phyloP scores from a whole-genome alignment of 2,888 invertebrate species.

The Aethes cnicana region DNA sequence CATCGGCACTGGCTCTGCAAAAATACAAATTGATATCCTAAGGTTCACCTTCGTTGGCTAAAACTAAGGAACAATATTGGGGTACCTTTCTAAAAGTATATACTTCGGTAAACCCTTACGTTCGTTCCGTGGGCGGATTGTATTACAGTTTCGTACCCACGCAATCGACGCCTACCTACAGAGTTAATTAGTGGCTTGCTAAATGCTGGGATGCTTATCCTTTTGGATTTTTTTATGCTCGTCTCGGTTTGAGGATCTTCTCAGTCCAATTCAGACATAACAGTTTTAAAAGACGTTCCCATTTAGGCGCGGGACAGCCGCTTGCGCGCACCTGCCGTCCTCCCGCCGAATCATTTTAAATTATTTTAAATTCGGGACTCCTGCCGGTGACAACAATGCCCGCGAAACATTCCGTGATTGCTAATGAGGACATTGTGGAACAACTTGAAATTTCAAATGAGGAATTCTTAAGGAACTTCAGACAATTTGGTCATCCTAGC shows the following conservation, averaged over 20 bases:
- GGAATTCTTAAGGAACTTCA: constrained; percentile 25
- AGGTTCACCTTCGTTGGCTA: no score
- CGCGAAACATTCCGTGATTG: constrained; percentile 74
- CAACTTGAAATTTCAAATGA: constrained; percentile 50
- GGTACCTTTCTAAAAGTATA: no score
- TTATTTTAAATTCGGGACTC: constrained; percentile 68
- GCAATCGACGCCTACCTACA: background rate
- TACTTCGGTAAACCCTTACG: no score
- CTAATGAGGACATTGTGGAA: constrained; percentile 76
- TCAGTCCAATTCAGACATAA: constrained; percentile 35
- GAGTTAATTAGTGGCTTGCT: background rate
- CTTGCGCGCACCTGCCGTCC: constrained; percentile 59
- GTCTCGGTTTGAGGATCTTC: background rate
- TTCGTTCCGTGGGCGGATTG: no score
- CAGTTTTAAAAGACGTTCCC: constrained; percentile 46
- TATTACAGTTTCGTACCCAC: no score
- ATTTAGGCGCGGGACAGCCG: constrained; percentile 37
- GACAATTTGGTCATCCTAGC: constrained; percentile 20
- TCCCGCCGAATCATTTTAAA: constrained; percentile 60
- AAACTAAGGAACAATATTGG: no score
- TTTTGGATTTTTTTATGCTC: no score
- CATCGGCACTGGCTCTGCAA: background rate
- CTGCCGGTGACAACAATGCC: constrained; percentile 69
- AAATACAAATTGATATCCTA: constrained; percentile 4
- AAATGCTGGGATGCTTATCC: background rate